A percentile compares a stretch with the other conserved stretches of the same genome.
These are phyloP conservation scores for Zaprionus davidi DNA, from an alignment of 1,140 invertebrate species.

Conservation along the genomic window DNA sequence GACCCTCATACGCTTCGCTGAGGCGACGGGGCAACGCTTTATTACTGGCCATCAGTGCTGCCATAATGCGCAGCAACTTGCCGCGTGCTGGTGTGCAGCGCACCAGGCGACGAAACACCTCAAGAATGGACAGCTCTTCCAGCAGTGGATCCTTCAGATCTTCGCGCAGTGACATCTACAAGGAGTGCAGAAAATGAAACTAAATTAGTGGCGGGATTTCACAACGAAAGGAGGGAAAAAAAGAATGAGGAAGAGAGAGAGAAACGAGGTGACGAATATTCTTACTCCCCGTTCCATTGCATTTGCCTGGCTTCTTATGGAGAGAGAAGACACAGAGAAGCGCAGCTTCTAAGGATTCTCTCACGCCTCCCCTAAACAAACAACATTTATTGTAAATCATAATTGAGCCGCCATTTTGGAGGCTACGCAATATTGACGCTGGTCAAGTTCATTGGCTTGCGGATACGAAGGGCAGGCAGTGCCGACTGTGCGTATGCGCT, in stretches of 20 bases:
- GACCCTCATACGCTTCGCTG: slow-evolving; percentile 51
- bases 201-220: not conserved
- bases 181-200: slow-evolving; percentile 36
- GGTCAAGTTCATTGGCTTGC: slow-evolving; percentile 37
- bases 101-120: slow-evolving; percentile 90
- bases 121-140: slow-evolving; percentile 89
- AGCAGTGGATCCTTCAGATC: slow-evolving; percentile 87
- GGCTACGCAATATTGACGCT: not conserved
- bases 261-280: too few species aligned
- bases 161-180: slow-evolving; percentile 87
- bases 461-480: slow-evolving; percentile 14
- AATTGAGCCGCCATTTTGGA: not conserved
- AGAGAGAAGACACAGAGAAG: not conserved
- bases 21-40: slow-evolving; percentile 63
- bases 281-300: not conserved
- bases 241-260: too few species aligned
- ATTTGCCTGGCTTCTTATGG: not conserved
- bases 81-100: slow-evolving; percentile 89
- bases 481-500: slow-evolving; percentile 20
- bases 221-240: too few species aligned
- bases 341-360: not conserved
- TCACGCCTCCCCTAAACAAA: not conserved
- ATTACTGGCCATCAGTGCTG: slow-evolving; percentile 85
- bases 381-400: not conserved
- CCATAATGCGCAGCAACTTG: slow-evolving; percentile 88